These are phyloP conservation scores for Sesamia nonagrioides DNA, from an alignment of 1,140 invertebrate genomes.

Conservation along the genomic window DNA sequence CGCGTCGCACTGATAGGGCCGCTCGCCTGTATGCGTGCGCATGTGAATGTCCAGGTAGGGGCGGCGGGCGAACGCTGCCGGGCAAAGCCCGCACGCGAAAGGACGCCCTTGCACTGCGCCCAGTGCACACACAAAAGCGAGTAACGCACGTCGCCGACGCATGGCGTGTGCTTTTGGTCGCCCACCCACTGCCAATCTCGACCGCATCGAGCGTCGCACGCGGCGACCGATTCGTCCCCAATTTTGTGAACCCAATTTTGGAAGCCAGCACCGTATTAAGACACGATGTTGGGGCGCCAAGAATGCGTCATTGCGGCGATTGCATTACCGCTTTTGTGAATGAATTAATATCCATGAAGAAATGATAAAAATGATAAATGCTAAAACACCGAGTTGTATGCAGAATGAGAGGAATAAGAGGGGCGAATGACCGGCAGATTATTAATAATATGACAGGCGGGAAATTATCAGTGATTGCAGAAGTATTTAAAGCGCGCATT, in stretches of 20 bases:
- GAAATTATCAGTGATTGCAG: slow-evolving; percentile 73
- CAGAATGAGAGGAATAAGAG: slow-evolving; percentile 69
- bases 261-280: slow-evolving; percentile 48
- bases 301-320: slow-evolving; percentile 81
- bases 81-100: slow-evolving; percentile 91
- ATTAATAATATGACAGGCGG: slow-evolving; percentile 65
- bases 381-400: slow-evolving; percentile 71
- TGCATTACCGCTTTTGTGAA: slow-evolving; percentile 87
- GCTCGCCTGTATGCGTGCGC: slow-evolving; percentile 92
- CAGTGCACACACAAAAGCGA: slow-evolving; percentile 87
- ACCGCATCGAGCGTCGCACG: slow-evolving; percentile 50
- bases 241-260: slow-evolving; percentile 74
- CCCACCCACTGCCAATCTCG: slow-evolving; percentile 71
- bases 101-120: slow-evolving; percentile 88
- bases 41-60: slow-evolving; percentile 92
- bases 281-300: slow-evolving; percentile 62
- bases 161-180: slow-evolving; percentile 51
- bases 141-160: slow-evolving; percentile 86
- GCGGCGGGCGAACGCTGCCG: slow-evolving; percentile 90
- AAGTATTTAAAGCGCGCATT: slow-evolving; percentile 80
- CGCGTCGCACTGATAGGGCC: slow-evolving; percentile 91
- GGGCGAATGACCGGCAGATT: slow-evolving; percentile 63
- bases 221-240: slow-evolving; percentile 52
- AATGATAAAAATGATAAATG: slow-evolving; percentile 77
- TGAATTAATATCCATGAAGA: slow-evolving; percentile 86